Evolutionary conservation across 2,113 vertebrate species (phyloP).

Genomic region (Aythya baeri): DNA sequence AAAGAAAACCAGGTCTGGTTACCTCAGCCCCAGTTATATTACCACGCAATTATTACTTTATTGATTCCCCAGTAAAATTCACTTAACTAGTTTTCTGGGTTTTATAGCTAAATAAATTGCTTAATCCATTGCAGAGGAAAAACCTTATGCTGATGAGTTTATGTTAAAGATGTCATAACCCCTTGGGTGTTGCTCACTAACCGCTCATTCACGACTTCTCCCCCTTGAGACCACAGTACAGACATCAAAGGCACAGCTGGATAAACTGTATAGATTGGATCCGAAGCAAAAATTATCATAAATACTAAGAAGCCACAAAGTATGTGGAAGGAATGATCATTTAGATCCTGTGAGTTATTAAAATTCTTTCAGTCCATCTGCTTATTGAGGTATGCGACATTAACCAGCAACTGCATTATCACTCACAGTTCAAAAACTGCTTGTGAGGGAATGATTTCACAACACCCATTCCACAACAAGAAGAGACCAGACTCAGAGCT

Average conservation of each 20-base stretch:
- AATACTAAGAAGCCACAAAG: slow-evolving; percentile 47
- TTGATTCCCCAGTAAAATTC: slow-evolving; percentile 78
- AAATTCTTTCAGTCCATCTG: slow-evolving; percentile 48
- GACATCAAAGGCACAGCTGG: slow-evolving; percentile 73
- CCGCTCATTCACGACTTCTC: slow-evolving; percentile 1
- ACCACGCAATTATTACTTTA: slow-evolving; percentile 38
- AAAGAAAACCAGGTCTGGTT: background rate
- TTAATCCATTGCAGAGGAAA: slow-evolving; percentile 74
- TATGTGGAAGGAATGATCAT: slow-evolving; percentile 49
- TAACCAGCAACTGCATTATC: background rate
- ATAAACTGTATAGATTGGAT: slow-evolving; percentile 58
- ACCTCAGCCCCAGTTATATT: slow-evolving; percentile 20
- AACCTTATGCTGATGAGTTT: slow-evolving; percentile 58
- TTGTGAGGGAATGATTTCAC: background rate
- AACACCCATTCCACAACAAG: slow-evolving; percentile 14
- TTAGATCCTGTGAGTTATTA: slow-evolving; percentile 45
- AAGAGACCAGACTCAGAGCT: background rate
- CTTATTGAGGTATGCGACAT: background rate
- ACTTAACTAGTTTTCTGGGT: slow-evolving; percentile 76
- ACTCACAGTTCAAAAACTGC: background rate
- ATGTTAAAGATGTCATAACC: slow-evolving; percentile 53
- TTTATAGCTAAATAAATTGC: slow-evolving; percentile 78
- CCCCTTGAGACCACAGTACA: slow-evolving; percentile 49
- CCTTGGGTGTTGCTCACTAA: slow-evolving; percentile 50
- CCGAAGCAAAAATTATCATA: slow-evolving; percentile 55